These are phyloP conservation scores for Theristicus caerulescens DNA, from an alignment of 2,113 vertebrate genomes.

Conservation along the genomic window DNA sequence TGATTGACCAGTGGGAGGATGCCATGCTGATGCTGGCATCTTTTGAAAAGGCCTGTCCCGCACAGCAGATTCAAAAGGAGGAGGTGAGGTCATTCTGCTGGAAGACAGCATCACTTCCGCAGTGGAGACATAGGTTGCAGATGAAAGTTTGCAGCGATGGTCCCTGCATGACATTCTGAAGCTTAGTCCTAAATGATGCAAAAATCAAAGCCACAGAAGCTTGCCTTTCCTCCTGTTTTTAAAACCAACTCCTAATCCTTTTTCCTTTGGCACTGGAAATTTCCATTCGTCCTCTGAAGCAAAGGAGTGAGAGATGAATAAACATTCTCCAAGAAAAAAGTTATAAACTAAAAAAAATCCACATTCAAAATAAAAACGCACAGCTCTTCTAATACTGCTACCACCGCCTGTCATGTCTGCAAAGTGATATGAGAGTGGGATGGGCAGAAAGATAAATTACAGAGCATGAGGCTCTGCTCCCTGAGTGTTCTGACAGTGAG, in stretches of 20 bases:
- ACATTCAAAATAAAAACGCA: neutral
- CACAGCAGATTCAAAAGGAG: slow-evolving; percentile 25
- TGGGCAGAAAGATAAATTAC: slow-evolving; percentile 54
- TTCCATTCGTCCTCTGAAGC: slow-evolving; percentile 60
- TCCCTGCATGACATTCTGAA: slow-evolving; percentile 64
- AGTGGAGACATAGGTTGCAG: slow-evolving; percentile 64
- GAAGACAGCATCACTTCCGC: slow-evolving; percentile 58
- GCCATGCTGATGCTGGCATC: neutral
- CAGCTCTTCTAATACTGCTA: slow-evolving; percentile 6
- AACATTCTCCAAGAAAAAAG: slow-evolving; percentile 22
- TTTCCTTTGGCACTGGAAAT: slow-evolving; percentile 58
- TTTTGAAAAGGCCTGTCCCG: slow-evolving; percentile 5
- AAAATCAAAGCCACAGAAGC: slow-evolving; percentile 32
- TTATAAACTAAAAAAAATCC: neutral
- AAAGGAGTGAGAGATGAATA: slow-evolving; percentile 34
- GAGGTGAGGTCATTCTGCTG: slow-evolving; percentile 7
- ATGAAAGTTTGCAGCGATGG: slow-evolving; percentile 10
- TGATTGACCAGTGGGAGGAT: neutral
- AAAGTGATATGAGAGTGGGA: slow-evolving; percentile 42
- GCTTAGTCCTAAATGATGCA: slow-evolving; percentile 13
- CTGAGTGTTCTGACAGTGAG: slow-evolving; percentile 52
- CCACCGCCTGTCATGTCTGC: slow-evolving; percentile 28
- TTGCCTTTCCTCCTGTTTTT: slow-evolving; percentile 25
- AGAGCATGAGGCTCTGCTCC: slow-evolving; percentile 15
- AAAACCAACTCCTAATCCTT: slow-evolving; percentile 54